phyloP scores from a whole-genome alignment of 2,888 invertebrate species.

The Scotopteryx bipunctaria region DNA sequence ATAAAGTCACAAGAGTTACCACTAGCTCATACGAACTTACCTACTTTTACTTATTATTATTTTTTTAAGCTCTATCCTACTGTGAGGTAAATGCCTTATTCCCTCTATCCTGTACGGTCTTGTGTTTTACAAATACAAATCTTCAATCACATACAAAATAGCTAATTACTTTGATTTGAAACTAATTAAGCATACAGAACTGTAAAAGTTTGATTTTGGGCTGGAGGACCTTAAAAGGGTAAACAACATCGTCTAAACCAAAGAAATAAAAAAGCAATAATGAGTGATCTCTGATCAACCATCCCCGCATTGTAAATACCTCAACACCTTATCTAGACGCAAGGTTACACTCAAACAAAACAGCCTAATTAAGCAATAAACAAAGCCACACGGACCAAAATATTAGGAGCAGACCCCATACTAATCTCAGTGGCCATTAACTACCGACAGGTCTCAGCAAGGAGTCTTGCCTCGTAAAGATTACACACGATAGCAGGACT shows the following conservation, averaged over 20 bases:
- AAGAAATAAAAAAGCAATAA: not conserved
- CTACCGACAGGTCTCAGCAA: conserved; percentile 78
- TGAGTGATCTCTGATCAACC: conserved; percentile 32
- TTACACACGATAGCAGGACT: conserved; percentile 80
- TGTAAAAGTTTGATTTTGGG: too few species aligned
- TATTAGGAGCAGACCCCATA: conserved; percentile 61
- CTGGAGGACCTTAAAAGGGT: not conserved
- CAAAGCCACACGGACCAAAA: conserved; percentile 78
- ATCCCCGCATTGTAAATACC: conserved; percentile 78
- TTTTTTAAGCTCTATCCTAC: too few species aligned
- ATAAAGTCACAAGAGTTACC: too few species aligned
- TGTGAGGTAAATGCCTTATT: too few species aligned
- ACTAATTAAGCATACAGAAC: too few species aligned
- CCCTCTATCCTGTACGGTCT: too few species aligned
- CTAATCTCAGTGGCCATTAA: conserved; percentile 79
- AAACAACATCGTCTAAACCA: conserved; percentile 51
- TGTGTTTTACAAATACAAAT: too few species aligned
- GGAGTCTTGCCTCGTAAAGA: conserved; percentile 80
- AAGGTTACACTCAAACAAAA: conserved; percentile 76
- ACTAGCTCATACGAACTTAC: too few species aligned
- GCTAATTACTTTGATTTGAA: too few species aligned
- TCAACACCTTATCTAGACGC: conserved; percentile 78
- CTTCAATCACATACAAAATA: too few species aligned
- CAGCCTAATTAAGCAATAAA: conserved; percentile 83
- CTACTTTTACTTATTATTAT: too few species aligned